These are phyloP conservation scores for Ciona savignyi DNA, from an alignment of 23 tunicate species.

Conservation along the genomic window DNA sequence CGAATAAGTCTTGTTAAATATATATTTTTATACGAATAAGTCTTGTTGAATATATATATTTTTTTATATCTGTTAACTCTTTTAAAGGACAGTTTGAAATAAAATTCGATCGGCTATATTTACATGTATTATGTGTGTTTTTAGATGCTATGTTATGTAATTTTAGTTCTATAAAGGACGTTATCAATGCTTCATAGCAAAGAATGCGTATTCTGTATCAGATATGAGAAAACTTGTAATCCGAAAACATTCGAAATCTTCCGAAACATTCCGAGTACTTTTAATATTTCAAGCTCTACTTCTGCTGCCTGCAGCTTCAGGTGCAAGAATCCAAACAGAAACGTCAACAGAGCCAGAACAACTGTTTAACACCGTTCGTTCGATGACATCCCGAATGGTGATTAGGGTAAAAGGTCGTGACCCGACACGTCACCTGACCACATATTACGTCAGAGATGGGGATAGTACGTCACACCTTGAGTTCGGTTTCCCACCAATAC, in stretches of 20 bases:
- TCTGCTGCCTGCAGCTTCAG: not conserved
- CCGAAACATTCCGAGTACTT: not conserved
- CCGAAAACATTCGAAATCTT: not conserved
- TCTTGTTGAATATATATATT: too few relatives aligned
- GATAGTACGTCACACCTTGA: constrained; percentile 17
- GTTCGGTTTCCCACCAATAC: constrained; percentile 50
- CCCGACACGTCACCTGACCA: constrained; percentile 32
- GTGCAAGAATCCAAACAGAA: not conserved
- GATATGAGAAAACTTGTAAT: not conserved
- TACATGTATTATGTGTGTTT: too few relatives aligned
- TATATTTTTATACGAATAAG: too few relatives aligned
- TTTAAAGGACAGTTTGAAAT: too few relatives aligned
- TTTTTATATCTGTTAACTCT: too few relatives aligned
- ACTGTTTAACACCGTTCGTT: constrained; percentile 13
- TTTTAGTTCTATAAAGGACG: too few relatives aligned
- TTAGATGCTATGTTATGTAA: too few relatives aligned
- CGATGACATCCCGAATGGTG: constrained; percentile 31
- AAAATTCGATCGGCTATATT: too few relatives aligned
- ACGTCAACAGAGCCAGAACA: constrained; percentile 2
- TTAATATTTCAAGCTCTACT: not conserved
- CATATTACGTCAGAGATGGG: constrained; percentile 23
- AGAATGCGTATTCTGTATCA: not conserved
- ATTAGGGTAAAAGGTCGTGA: constrained; percentile 35
- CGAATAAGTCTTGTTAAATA: too few relatives aligned
- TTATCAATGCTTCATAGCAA: too few relatives aligned